Evolutionary conservation across 1,140 invertebrate species (phyloP).

Genomic region (Pissodes strobi): DNA sequence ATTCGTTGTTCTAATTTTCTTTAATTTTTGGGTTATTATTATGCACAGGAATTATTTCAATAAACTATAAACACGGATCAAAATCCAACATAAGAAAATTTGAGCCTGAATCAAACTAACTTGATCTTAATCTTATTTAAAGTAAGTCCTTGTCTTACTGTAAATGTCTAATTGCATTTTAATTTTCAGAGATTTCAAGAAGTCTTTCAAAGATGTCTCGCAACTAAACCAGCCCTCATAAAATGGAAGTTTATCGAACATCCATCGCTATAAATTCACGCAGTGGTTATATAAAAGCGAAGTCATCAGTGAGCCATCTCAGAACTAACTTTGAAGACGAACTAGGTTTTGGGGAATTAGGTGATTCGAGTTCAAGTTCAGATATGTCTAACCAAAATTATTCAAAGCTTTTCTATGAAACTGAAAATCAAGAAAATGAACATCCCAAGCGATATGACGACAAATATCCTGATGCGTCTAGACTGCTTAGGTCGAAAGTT

Average conservation of each 20-base stretch:
- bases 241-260: constrained; percentile 22
- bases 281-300: constrained; percentile 20
- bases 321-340: constrained; percentile 97
- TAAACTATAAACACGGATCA: too few species aligned
- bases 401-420: constrained; percentile 65
- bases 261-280: constrained; percentile 13
- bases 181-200: too few species aligned
- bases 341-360: constrained; percentile 92
- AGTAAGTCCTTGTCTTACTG: too few species aligned
- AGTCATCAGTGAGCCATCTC: constrained; percentile 79
- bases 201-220: constrained; percentile 5
- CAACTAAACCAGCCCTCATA: background rate
- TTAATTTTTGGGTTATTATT: too few species aligned
- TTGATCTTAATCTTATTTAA: too few species aligned
- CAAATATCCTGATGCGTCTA: constrained; percentile 51
- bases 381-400: constrained; percentile 86
- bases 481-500: constrained; percentile 50
- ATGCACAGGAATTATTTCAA: too few species aligned
- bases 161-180: too few species aligned
- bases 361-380: constrained; percentile 85
- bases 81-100: too few species aligned
- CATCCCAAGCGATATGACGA: constrained; percentile 48
- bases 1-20: too few species aligned
- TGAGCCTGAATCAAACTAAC: too few species aligned
- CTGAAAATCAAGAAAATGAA: constrained; percentile 52